Base-by-base conservation (phyloP, 64 coral and sea anemone genomes). In the Montipora efflorescens region DNA sequence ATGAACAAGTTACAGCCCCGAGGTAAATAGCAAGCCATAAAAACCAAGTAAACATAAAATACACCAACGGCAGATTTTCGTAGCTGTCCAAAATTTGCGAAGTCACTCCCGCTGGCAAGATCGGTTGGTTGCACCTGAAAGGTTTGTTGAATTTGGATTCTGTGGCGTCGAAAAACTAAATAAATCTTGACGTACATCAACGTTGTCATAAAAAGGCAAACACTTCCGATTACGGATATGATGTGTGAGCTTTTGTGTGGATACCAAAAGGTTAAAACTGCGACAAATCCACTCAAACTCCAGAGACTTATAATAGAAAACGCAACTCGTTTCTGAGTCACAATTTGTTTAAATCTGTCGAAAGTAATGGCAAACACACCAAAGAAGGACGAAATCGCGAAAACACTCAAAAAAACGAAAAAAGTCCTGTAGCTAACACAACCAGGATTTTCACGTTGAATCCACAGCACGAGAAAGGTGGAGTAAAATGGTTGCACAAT, bases 141-240 rank as follows among this genome's bases (percentile, higher is more conserved):
- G 3, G 22, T 58, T 82, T 18, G 71, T 20, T 28, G 55, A 82
- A 82, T 82, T 14, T 82, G 80, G 8, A 28, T 21, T 64, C 53
- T 62, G 15, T 82, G 80, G 80, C 57, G 80, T 64, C 80, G 80
- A 6, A 82, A 82, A 82, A 82, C 80, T 18, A 82, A 11, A 82
- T 62, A 82, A 64, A 82, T 82, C 80, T 25, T 82, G 55, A 20
- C 23, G 23, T 59, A 82, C 25, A 82, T 46, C 23, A 82, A 5
- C 3, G 80, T 64, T 13, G 80, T 82, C 10, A 82, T 6, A 1
- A 64, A 45, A 15, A 82, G 23, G 57, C 80, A 82, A 44, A 64
- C 12, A 62, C 10, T 43, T 16, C 80, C 80, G 5, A 82, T 23
- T 45, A 21, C 4, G 8, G 61, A 64, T 36, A 82, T 15, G 15